Conservation (phyloP, 2,113 vertebrate genomes). For the Cygnus atratus region DNA sequence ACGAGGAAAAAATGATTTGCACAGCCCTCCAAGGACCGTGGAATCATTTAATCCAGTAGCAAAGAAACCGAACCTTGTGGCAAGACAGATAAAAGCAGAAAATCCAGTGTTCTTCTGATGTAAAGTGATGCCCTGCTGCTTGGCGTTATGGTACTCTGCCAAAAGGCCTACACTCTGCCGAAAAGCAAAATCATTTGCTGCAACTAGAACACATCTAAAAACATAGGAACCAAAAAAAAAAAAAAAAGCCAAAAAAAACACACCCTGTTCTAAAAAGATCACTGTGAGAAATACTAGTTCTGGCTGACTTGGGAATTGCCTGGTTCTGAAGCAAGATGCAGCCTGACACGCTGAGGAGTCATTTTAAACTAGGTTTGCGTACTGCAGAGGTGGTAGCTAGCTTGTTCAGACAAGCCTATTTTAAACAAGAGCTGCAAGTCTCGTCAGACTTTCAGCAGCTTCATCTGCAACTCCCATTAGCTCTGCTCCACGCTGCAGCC, state of each 20-base stretch:
- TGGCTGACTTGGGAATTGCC: conserved; percentile 15
- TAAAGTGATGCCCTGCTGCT: conserved; percentile 2
- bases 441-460: not conserved
- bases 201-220: not conserved
- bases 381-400: conserved; percentile 32
- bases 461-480: not conserved
- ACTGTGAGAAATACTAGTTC: not conserved
- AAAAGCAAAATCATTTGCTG: not conserved
- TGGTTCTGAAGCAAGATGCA: not conserved
- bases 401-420: conserved; percentile 59
- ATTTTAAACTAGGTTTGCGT: conserved; percentile 8
- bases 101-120: not conserved
- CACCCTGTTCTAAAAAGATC: not conserved
- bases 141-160: not conserved
- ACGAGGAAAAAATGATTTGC: conserved; percentile 35
- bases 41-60: not conserved
- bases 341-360: not conserved
- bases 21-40: not conserved
- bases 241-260: not conserved
- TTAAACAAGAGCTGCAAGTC: conserved; percentile 22
- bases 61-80: conserved; percentile 1
- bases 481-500: not conserved
- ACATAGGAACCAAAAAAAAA: not conserved
- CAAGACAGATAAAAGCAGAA: not conserved
- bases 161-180: not conserved